Percentiles rank a stretch among this genome's conserved stretches.
These are phyloP conservation scores for Notoglanidium macrostoma DNA, from an alignment of 2,797 vertebrate species.

Conservation along the genomic window DNA sequence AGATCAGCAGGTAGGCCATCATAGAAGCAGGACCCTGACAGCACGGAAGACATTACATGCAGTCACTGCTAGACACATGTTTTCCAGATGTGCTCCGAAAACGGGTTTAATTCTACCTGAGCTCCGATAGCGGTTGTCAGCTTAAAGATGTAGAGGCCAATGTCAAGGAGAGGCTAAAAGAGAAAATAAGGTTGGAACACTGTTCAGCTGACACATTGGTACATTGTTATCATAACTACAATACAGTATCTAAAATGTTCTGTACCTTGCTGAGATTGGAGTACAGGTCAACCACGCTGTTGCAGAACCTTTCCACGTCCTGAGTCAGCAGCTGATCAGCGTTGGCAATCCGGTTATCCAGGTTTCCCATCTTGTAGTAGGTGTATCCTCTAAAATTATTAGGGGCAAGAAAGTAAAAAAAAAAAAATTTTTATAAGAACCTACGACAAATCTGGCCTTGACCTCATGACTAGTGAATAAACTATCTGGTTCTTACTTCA, in stretches of 20 bases:
- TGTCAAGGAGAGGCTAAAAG: conserved; percentile 91
- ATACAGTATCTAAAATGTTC: not conserved
- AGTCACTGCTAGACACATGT: not conserved
- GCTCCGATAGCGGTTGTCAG: conserved; percentile 93
- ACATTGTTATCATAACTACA: not conserved
- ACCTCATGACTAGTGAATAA: not conserved
- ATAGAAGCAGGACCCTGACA: conserved; percentile 88
- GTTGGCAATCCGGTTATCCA: conserved; percentile 97
- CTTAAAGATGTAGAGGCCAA: conserved; percentile 95
- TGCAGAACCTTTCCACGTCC: conserved; percentile 98
- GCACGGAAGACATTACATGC: not conserved
- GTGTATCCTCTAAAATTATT: conserved; percentile 84
- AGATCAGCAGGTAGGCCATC: conserved; percentile 94
- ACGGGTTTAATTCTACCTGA: conserved; percentile 77
- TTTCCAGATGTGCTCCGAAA: not conserved
- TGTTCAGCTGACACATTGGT: not conserved
- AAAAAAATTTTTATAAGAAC: not conserved
- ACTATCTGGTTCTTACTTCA: conserved; percentile 83
- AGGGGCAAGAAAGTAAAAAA: conserved; percentile 8
- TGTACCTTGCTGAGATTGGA: conserved; percentile 97
- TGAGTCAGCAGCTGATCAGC: conserved; percentile 97
- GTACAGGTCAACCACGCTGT: conserved; percentile 97
- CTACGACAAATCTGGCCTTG: not conserved
- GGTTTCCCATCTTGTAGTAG: conserved; percentile 99
- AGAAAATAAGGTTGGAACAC: not conserved